A percentile compares a stretch with the other conserved stretches of the same genome.
Evolutionary conservation across 2,888 invertebrate species (phyloP).

Genomic region (Stratiomys singularior): DNA sequence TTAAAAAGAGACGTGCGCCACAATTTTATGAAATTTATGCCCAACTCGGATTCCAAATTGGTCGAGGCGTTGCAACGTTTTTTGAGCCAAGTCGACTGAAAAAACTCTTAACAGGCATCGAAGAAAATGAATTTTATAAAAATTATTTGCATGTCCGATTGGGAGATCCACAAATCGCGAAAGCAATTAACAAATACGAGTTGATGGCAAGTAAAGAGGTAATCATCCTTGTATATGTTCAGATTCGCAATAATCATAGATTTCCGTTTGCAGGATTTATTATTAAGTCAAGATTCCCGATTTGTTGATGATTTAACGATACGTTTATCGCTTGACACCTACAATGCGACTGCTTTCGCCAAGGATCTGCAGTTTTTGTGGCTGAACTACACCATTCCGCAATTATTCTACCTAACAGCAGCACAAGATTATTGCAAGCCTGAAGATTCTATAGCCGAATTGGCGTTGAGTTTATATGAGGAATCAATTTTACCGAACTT

Average conservation of each 20-base stretch:
- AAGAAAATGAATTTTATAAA: conserved; percentile 45
- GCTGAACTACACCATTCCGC: conserved; percentile 43
- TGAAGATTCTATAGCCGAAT: background rate
- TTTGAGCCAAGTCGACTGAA: conserved; percentile 41
- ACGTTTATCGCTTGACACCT: conserved; percentile 36
- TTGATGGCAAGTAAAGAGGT: conserved; percentile 44
- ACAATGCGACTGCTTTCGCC: background rate
- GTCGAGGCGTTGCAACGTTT: conserved; percentile 41
- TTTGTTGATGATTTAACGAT: conserved; percentile 46
- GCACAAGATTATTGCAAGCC: conserved; percentile 45
- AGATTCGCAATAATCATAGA: background rate
- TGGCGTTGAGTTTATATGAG: conserved; percentile 34
- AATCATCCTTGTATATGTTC: background rate
- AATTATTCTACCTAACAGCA: conserved; percentile 43
- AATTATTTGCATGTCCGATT: conserved; percentile 44
- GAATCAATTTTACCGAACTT: conserved; percentile 33
- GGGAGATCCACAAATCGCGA: conserved; percentile 44
- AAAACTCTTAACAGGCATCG: conserved; percentile 24
- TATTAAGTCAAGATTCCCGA: conserved; percentile 30
- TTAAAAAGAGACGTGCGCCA: conserved; percentile 29
- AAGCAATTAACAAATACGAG: conserved; percentile 36
- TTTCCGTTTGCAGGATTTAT: conserved; percentile 43
- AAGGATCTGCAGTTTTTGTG: conserved; percentile 40
- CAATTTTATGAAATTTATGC: conserved; percentile 44
- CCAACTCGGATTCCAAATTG: conserved; percentile 45